Conservation (phyloP, 2,888 invertebrate species). For the Drosophila ezoana region DNA sequence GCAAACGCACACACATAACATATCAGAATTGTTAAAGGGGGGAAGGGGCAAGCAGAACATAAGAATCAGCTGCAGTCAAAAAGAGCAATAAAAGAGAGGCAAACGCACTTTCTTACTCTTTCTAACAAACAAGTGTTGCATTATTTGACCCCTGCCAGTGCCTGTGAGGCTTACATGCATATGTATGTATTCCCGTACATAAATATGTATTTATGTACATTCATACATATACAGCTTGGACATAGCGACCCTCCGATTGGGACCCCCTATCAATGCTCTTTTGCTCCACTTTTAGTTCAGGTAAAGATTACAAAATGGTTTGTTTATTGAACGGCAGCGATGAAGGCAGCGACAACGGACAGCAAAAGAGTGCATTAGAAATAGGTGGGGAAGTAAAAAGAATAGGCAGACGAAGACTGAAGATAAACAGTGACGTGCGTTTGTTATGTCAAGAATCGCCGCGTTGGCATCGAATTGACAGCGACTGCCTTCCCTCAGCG, state of each 20-base stretch:
- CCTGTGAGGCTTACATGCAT: conserved; percentile 25
- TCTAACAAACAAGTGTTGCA: conserved; percentile 42
- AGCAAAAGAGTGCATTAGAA: conserved; percentile 40
- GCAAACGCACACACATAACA: conserved; percentile 3
- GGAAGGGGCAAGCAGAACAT: conserved; percentile 24
- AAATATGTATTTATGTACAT: background rate
- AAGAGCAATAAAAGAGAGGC: conserved; percentile 18
- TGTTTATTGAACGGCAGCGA: conserved; percentile 59
- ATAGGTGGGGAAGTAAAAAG: conserved; percentile 8
- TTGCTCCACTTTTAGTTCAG: conserved; percentile 69
- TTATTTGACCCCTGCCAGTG: conserved; percentile 51
- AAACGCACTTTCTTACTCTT: conserved; percentile 27
- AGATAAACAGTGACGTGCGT: conserved; percentile 46
- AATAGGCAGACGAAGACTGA: conserved; percentile 10
- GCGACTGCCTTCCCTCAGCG: conserved; percentile 30
- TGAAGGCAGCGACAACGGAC: conserved; percentile 49
- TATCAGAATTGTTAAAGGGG: conserved; percentile 5
- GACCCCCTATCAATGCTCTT: conserved; percentile 30
- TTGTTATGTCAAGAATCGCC: conserved; percentile 56
- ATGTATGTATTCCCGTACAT: conserved; percentile 12
- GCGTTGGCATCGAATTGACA: conserved; percentile 69
- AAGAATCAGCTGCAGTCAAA: conserved; percentile 48
- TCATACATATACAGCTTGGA: conserved; percentile 2
- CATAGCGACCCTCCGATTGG: conserved; percentile 15
- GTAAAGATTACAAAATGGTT: conserved; percentile 75